Conservation (phyloP, 2,797 vertebrate genomes). For the Pelodytes ibericus region DNA sequence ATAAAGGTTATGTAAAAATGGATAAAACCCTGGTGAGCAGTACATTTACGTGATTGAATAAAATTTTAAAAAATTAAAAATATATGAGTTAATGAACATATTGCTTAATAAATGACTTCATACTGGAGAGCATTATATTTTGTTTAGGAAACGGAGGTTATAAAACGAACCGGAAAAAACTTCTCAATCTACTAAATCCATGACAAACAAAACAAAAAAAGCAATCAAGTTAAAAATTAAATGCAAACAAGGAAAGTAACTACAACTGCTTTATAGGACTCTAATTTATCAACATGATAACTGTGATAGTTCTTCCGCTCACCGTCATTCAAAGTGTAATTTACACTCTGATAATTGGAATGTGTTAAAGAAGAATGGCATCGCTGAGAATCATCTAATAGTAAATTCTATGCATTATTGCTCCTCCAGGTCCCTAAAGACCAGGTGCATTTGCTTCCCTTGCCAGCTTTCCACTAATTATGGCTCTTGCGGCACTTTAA, state of each 20-base stretch:
- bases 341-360: conserved; percentile 29
- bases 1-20: too few species aligned
- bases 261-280: conserved; percentile 42
- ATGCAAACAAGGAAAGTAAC: conserved; percentile 11
- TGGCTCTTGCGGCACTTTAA: not conserved
- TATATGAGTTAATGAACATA: too few species aligned
- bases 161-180: not conserved
- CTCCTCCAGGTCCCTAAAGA: conserved; percentile 8
- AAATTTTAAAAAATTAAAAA: too few species aligned
- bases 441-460: conserved; percentile 1
- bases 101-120: too few species aligned
- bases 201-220: conserved; percentile 36
- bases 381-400: conserved; percentile 4
- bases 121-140: not conserved
- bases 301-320: conserved; percentile 8
- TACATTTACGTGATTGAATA: too few species aligned
- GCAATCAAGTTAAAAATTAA: conserved; percentile 46
- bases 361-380: conserved; percentile 29
- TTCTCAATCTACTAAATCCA: conserved; percentile 14
- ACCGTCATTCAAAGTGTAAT: conserved; percentile 47
- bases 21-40: too few species aligned
- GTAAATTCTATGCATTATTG: conserved; percentile 7
- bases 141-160: not conserved
- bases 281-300: conserved; percentile 24
- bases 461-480: not conserved